A percentile compares a stretch with the other conserved stretches of the same genome.
Conservation (phyloP, 2,888 invertebrate genomes). For the Danaus chrysippus region DNA sequence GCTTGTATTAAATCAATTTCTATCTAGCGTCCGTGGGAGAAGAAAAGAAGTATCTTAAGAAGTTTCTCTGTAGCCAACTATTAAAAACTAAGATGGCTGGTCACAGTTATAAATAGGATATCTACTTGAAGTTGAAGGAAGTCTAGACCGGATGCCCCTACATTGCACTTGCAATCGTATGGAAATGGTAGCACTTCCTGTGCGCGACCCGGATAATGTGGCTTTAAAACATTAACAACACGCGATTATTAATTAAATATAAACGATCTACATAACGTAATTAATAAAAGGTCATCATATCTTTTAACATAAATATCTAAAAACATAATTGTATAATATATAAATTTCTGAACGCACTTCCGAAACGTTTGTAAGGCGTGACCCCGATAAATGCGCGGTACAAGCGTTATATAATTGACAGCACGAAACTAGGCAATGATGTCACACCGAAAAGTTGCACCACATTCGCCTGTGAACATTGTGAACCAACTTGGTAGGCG, state of each 20-base stretch:
- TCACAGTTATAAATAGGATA: conserved; percentile 34
- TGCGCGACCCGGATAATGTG: conserved; percentile 39
- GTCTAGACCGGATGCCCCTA: conserved; percentile 52
- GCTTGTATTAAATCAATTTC: no score
- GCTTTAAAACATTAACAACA: conserved; percentile 12
- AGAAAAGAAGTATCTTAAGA: no score
- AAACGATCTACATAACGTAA: neutral
- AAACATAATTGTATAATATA: no score
- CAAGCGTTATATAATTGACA: conserved; percentile 73
- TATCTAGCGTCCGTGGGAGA: no score
- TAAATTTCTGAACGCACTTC: conserved; percentile 46
- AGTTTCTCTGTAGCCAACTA: no score
- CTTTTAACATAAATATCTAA: no score
- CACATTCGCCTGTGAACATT: conserved; percentile 53
- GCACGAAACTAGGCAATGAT: conserved; percentile 76
- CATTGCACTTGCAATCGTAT: conserved; percentile 62
- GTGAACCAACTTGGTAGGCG: conserved; percentile 32
- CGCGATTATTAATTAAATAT: conserved; percentile 5
- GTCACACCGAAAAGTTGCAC: conserved; percentile 76
- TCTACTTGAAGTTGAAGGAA: conserved; percentile 43
- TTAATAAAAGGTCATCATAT: neutral
- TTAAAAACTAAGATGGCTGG: conserved; percentile 1
- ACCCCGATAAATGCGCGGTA: conserved; percentile 73
- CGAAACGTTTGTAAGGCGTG: conserved; percentile 54
- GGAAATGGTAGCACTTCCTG: conserved; percentile 61